Percentiles rank a stretch among this genome's conserved stretches.
phyloP scores from a whole-genome alignment of 2,888 invertebrate species.

The Aporophyla lueneburgensis region DNA sequence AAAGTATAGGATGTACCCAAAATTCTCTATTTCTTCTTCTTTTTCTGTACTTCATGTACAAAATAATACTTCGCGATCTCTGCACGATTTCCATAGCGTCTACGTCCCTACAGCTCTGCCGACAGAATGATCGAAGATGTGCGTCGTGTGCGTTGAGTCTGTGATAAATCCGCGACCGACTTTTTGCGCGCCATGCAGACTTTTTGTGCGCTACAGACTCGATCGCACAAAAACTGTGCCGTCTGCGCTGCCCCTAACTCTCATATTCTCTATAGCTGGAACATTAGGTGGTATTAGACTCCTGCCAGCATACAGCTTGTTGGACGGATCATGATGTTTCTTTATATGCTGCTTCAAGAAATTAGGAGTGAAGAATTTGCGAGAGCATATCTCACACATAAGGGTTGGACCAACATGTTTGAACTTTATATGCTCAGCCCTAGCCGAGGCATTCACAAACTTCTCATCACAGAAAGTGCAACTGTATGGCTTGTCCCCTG shows the following conservation, averaged over 20 bases:
- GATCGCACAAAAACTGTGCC: too few species aligned
- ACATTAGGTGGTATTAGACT: conserved; percentile 78
- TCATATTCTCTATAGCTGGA: conserved; percentile 80
- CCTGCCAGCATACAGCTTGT: conserved; percentile 81
- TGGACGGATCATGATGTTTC: conserved; percentile 83
- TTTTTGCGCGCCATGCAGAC: background rate
- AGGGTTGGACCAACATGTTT: conserved; percentile 85
- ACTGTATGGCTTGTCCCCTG: conserved; percentile 86
- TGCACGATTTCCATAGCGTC: too few species aligned
- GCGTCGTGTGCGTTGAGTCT: too few species aligned
- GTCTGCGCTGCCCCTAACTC: conserved; percentile 56
- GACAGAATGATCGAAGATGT: too few species aligned
- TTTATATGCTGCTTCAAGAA: conserved; percentile 83
- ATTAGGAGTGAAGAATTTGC: conserved; percentile 84
- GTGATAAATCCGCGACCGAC: too few species aligned
- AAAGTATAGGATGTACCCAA: too few species aligned
- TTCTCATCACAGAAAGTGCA: conserved; percentile 82
- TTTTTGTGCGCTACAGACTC: too few species aligned
- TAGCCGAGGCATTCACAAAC: conserved; percentile 86
- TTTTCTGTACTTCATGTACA: too few species aligned
- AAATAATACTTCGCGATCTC: too few species aligned
- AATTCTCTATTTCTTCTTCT: too few species aligned
- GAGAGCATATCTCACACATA: conserved; percentile 83
- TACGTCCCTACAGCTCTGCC: too few species aligned
- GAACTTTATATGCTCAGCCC: conserved; percentile 86